Base-by-base conservation (phyloP, 2,113 vertebrate genomes). In the Gopherus flavomarginatus region DNA sequence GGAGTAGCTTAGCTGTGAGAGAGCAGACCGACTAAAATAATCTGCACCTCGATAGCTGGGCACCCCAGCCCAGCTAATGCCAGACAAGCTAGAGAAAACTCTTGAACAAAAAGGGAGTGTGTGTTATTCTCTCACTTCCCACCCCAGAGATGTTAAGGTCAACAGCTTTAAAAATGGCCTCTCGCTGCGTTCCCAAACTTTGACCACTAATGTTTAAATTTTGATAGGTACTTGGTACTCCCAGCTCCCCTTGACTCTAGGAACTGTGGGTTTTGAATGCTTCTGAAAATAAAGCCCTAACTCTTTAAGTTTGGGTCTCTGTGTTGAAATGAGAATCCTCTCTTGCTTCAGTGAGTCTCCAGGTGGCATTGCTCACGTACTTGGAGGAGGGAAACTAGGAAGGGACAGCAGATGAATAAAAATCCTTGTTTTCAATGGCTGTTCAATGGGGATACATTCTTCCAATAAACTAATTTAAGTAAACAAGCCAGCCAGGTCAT, bases 61-160 rank as follows among this genome's bases (percentile, higher is more conserved):
- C 27, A 54, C 59, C 54, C 79, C 69, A 2, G 29, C 8, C 0
- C 0, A 88, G 13, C 22, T 53, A 59, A 84, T 50, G 27, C 22
- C 57, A 54, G 21, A 29, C 29, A 35, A 93, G 14, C 59, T 86
- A 53, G n/a, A 81, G 59, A 90, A 80, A 90, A 77, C 31, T 49
- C 65, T n/a, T 62, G 31, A 35, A 31, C 62, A 65, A 35, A 65
- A 65, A 65, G 6, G 59, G 29, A 35, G 59, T 31, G 29, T 31
- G 59, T 65, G 17, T 29, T 35, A 35, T 65, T 35, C 3, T 31
- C 29, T 62, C 6, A 4, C 29, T 29, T 31, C 8, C 59, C 12
- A 17, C 13, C 31, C 13, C 27, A 29, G 6, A 35, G 31, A 14
- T 35, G 62, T 65, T 22, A 75, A 24, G 69, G 21, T 22, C n/a